Evolutionary conservation across 2,888 invertebrate genomes (phyloP).

Genomic region (Lycaena phlaeas): DNA sequence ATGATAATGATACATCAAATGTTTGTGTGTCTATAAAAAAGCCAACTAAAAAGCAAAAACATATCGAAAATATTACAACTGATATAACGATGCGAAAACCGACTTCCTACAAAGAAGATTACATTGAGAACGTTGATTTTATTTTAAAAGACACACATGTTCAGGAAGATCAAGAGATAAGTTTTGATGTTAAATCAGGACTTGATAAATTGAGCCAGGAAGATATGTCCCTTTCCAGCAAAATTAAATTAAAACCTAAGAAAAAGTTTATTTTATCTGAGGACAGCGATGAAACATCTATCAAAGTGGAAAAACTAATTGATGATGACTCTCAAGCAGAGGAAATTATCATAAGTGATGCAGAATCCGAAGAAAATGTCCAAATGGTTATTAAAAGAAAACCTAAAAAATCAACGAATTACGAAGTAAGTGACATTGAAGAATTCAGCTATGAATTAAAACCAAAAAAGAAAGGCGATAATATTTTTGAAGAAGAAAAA

Average conservation of each 20-base stretch:
- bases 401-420: conserved; percentile 66
- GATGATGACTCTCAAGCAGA: conserved; percentile 76
- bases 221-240: conserved; percentile 81
- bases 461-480: conserved; percentile 48
- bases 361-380: conserved; percentile 73
- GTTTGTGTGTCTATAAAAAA: conserved; percentile 49
- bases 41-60: conserved; percentile 37
- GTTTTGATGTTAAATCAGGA: conserved; percentile 52
- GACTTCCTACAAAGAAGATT: conserved; percentile 49
- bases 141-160: conserved; percentile 79
- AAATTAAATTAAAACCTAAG: conserved; percentile 78
- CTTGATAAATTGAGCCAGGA: conserved; percentile 75
- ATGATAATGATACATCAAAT: conserved; percentile 50
- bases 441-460: conserved; percentile 73
- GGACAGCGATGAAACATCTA: conserved; percentile 79
- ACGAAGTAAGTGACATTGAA: conserved; percentile 76
- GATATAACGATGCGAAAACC: conserved; percentile 44
- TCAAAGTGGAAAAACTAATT: conserved; percentile 76
- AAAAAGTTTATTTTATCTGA: conserved; percentile 76
- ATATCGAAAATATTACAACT: conserved; percentile 51
- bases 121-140: conserved; percentile 75
- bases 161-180: conserved; percentile 76
- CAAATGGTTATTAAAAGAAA: conserved; percentile 64
- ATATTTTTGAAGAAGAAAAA: conserved; percentile 76
- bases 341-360: conserved; percentile 77